Evolutionary conservation across 2,888 invertebrate species (phyloP), one percentile per base, ranked within the genome.

Genomic region (Caenorhabditis drosophilae): DNA sequence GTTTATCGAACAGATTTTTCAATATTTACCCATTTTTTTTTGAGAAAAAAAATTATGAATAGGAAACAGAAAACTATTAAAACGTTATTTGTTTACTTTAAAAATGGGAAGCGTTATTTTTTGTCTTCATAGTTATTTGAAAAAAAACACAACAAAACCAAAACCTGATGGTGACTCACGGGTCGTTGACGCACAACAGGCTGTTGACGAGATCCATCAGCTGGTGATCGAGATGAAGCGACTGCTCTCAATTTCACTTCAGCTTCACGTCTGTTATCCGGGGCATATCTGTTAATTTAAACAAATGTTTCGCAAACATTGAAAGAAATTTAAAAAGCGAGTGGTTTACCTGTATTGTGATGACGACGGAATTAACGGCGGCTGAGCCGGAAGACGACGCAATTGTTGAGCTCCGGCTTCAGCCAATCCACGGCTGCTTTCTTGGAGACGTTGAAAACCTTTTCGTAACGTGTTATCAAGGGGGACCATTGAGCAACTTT

Each of bases 371-470:
- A 58, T 62, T 15, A 56, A 59, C 26, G 55, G 58, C 26, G 70
- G 61, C 31, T 63, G 63, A 9, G 64, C 57, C 4, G 77, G 73
- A 23, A 78, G 67, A 16, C 78, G 51, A 42, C 76, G 75, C 48
- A 79, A 47, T 23, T 77, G 79, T 42, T 74, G 78, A 7, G 74
- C 67, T 4, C 78, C 79, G 9, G 80, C 62, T 26, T 73, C 73
- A 9, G 55, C 60, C n/a, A 76, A 77, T 16, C 72, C 70, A 26
- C 75, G 57, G 53, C 71, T 73, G 46, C 59, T 71, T 62, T 84
- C 93, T 86, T 97, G 97, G 77, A 97, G 93, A 86, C 95, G 93
- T 85, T 95, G 94, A 89, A 98, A 98, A 87, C 97, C 97, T 62
- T 96, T 89, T 42, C 96, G 89, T 66, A 98, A 88, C 12, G 97